Percentiles rank a stretch among this genome's conserved stretches.
Conservation (phyloP, 2,888 invertebrate species). For the Chironomus riparius region DNA sequence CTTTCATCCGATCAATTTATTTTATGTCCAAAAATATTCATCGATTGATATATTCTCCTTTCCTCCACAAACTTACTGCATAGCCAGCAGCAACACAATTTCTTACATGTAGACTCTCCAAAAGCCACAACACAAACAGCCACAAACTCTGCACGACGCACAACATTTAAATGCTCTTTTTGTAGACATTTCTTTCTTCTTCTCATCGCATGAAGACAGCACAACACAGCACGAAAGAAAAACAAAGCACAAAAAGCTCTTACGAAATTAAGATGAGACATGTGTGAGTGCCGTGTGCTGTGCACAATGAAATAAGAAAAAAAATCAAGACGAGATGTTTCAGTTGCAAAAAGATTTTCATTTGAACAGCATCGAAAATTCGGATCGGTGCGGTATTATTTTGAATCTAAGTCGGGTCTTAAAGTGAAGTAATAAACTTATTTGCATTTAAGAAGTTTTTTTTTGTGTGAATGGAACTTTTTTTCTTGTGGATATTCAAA, state of each 20-base stretch:
- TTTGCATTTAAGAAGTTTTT: no score
- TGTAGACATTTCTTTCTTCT: neutral
- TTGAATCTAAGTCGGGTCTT: no score
- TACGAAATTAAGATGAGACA: constrained; percentile 9
- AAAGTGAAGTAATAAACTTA: neutral
- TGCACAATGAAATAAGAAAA: neutral
- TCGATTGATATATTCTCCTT: neutral
- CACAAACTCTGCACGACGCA: neutral
- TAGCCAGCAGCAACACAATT: neutral
- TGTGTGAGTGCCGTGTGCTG: neutral
- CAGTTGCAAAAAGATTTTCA: constrained; percentile 24
- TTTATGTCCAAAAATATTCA: no score
- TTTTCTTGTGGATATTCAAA: no score
- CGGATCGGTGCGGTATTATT: neutral
- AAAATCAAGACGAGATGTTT: neutral
- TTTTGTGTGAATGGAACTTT: no score
- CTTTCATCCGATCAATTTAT: no score
- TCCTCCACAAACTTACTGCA: no score
- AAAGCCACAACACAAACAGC: neutral
- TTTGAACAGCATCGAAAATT: constrained; percentile 5
- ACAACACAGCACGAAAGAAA: neutral
- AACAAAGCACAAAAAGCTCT: constrained; percentile 5
- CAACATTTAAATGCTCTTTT: neutral
- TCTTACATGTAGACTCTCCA: neutral
- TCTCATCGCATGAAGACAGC: neutral